phyloP scores from a whole-genome alignment of 2,888 invertebrate species.

The Serripes groenlandicus region DNA sequence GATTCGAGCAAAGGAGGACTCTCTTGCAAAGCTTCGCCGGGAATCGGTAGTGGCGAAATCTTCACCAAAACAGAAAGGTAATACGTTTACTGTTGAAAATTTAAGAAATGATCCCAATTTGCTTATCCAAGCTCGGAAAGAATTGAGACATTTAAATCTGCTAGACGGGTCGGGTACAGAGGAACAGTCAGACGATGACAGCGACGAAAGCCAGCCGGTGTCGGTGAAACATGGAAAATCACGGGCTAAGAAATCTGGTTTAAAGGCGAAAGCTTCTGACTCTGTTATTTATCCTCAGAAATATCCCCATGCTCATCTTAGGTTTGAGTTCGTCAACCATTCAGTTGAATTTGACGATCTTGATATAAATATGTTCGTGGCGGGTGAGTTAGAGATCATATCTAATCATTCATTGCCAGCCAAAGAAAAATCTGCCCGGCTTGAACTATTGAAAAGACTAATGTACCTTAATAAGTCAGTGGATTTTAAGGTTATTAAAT shows the following conservation, averaged over 20 bases:
- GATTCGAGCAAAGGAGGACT: too few species aligned
- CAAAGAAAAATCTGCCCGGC: neutral
- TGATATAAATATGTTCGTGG: conserved; percentile 1
- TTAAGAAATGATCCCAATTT: too few species aligned
- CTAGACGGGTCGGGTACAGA: too few species aligned
- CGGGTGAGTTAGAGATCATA: conserved; percentile 8
- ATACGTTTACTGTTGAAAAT: too few species aligned
- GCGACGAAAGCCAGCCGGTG: too few species aligned
- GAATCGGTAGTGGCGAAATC: too few species aligned
- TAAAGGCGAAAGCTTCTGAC: neutral
- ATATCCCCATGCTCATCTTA: neutral
- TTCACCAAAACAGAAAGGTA: too few species aligned
- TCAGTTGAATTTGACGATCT: neutral
- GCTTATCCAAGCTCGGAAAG: too few species aligned
- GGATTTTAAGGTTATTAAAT: neutral
- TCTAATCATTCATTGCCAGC: neutral
- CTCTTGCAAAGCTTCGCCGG: too few species aligned
- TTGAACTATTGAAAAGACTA: neutral
- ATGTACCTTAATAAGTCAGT: neutral
- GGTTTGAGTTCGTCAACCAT: neutral
- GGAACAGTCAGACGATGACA: too few species aligned
- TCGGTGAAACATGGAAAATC: too few species aligned
- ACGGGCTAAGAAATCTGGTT: neutral
- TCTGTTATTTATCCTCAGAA: neutral
- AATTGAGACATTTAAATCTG: too few species aligned